Evolutionary conservation across 2,888 invertebrate genomes (phyloP), one percentile per base, ranked within the genome.

Genomic region (Chironomus riparius): DNA sequence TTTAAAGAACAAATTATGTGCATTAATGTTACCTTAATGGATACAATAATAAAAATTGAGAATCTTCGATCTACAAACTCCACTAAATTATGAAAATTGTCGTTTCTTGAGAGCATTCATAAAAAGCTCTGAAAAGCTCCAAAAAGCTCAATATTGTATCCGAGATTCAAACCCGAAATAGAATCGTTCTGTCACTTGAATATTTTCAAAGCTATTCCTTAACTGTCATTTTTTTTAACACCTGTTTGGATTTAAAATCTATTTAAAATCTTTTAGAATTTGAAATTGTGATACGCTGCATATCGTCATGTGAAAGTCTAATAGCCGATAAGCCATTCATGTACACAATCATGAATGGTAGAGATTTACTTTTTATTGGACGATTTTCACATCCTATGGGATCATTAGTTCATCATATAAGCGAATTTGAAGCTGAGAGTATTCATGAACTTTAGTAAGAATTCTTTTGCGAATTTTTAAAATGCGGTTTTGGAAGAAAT

Each of bases 1-100:
- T 74, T 47, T 74, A 74, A 74, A 74, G 7, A 47, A 48, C 48
- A 47, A 48, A 22, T 71, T 71, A 47, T 56, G 56, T 65, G 65
- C 65, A 65, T 65, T 65, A 56, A 15, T 18, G 56, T 38, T 38
- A 38, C 38, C 38, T 38, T 56, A 3, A 56, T 18, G n/a, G 18
- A n/a, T 18, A 56, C 56, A 15, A 56, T 13, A 15, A 56, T 15
- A 18, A 15, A 65, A 24, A 21, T 65, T 10, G 65, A 22, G 21
- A 62, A 18, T 18, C 62, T 62, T 65, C 56, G 12, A n/a, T 6
- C n/a, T 56, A 15, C n/a, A 65, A 62, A 65, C 3, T 21, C 21
- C 56, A 56, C n/a, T 18, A 56, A 56, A 56, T 18, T 50, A 15
- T 18, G 2, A 13, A 15, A 18, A 56, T 56, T 56, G 18, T 56